These are phyloP conservation scores for Malurus alboscapulatus DNA, from an alignment of 2,113 vertebrate genomes.

Conservation along the genomic window DNA sequence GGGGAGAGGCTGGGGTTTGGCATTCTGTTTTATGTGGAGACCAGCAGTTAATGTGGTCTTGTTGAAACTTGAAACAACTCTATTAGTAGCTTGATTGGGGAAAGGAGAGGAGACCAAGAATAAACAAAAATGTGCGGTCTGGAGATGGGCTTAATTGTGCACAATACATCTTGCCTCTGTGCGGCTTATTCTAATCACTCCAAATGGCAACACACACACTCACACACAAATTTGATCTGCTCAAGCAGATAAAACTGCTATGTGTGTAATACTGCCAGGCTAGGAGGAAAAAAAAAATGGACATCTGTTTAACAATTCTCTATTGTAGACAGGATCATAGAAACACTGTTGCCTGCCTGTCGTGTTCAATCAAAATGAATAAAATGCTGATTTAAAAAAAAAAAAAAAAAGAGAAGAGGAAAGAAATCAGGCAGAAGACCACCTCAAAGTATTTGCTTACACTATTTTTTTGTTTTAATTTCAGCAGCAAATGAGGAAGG, in stretches of 20 bases:
- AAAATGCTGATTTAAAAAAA: slow-evolving; percentile 44
- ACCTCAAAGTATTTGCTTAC: slow-evolving; percentile 59
- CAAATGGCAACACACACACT: slow-evolving; percentile 42
- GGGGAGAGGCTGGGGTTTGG: slow-evolving; percentile 30
- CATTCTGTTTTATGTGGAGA: slow-evolving; percentile 65
- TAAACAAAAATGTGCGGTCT: slow-evolving; percentile 74
- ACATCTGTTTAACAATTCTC: slow-evolving; percentile 74
- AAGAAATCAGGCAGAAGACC: background rate
- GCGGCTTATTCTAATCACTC: slow-evolving; percentile 66
- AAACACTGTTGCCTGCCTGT: slow-evolving; percentile 61
- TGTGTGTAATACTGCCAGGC: slow-evolving; percentile 52
- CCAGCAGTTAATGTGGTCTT: slow-evolving; percentile 53
- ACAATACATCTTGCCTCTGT: slow-evolving; percentile 58
- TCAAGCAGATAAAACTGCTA: slow-evolving; percentile 74
- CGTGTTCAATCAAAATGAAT: slow-evolving; percentile 66
- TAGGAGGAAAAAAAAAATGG: slow-evolving; percentile 16
- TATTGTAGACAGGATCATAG: slow-evolving; percentile 68
- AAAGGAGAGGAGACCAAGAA: slow-evolving; percentile 53
- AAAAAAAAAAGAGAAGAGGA: background rate
- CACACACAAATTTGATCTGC: slow-evolving; percentile 65
- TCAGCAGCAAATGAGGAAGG: slow-evolving; percentile 21
- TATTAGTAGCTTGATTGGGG: slow-evolving; percentile 71
- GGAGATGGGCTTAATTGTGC: slow-evolving; percentile 70
- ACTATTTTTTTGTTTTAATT: slow-evolving; percentile 50
- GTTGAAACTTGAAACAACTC: slow-evolving; percentile 75